Percentiles rank a stretch among this genome's conserved stretches.
phyloP scores from a whole-genome alignment of 2,797 vertebrate species.

The Bradypodion pumilum region DNA sequence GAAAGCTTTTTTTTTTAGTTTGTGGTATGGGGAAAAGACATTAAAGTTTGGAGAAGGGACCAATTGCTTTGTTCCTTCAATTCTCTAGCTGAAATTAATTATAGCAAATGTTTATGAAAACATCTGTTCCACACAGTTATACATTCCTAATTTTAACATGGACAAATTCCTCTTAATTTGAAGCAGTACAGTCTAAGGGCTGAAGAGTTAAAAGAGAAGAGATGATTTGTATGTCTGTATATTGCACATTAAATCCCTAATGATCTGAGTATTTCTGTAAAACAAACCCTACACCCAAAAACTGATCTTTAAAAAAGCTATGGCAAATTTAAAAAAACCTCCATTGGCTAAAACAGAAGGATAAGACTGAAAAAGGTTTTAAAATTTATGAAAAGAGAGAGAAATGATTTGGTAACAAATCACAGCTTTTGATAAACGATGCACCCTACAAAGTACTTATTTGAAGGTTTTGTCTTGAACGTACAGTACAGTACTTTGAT shows the following conservation, averaged over 20 bases:
- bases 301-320: background rate
- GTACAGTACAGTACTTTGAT: constrained; percentile 1
- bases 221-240: constrained; percentile 60
- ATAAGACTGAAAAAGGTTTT: background rate
- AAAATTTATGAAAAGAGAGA: background rate
- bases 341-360: background rate
- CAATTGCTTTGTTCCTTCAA: constrained; percentile 80
- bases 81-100: constrained; percentile 84
- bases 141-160: constrained; percentile 81
- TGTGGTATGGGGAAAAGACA: constrained; percentile 70
- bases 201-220: constrained; percentile 70
- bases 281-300: constrained; percentile 13
- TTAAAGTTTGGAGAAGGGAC: constrained; percentile 81
- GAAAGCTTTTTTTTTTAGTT: constrained; percentile 75
- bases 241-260: constrained; percentile 50
- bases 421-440: background rate
- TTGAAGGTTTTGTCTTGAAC: background rate
- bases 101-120: constrained; percentile 86
- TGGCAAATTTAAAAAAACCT: constrained; percentile 25
- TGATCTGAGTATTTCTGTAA: constrained; percentile 44
- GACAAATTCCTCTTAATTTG: constrained; percentile 73
- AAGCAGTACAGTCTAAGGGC: constrained; percentile 66
- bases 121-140: constrained; percentile 82
- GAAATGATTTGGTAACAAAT: constrained; percentile 13
- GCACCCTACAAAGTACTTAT: background rate